Percentiles rank a stretch among this genome's conserved stretches.
Evolutionary conservation across 1,140 invertebrate species (phyloP).

Genomic region (Pseudomyrmex sp.): DNA sequence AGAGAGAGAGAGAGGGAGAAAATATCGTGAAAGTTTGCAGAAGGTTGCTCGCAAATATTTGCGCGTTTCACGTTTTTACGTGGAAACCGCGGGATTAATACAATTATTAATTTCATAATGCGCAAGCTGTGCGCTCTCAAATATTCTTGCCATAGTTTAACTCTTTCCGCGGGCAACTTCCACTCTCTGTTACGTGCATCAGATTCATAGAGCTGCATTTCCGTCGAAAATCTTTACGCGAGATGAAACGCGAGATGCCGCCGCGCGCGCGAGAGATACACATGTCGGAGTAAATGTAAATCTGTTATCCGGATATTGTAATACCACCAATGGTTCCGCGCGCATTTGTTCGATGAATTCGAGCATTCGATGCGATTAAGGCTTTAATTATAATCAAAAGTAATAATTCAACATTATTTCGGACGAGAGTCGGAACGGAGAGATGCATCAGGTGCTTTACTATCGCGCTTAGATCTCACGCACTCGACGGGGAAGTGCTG

Average conservation of each 20-base stretch:
- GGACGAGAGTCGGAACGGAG: slow-evolving; percentile 2
- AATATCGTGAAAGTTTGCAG: neutral
- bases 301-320: slow-evolving; percentile 5
- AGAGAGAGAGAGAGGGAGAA: no score
- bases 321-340: neutral
- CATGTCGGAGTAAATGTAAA: neutral
- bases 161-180: slow-evolving; percentile 2
- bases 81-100: neutral
- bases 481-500: neutral
- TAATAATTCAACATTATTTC: slow-evolving; percentile 19
- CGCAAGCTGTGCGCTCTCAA: neutral
- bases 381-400: slow-evolving; percentile 36
- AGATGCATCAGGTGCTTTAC: neutral
- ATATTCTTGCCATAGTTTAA: neutral
- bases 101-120: neutral
- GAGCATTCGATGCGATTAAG: neutral
- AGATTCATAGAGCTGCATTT: neutral
- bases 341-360: slow-evolving; percentile 24
- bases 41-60: neutral
- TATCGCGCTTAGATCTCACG: neutral
- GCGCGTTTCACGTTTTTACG: neutral
- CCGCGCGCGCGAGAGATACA: no score
- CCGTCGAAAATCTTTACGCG: neutral
- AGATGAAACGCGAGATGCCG: neutral
- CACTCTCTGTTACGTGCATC: no score